Evolutionary conservation across 1,140 invertebrate genomes (phyloP).

Genomic region (Neotoxoptera formosana): DNA sequence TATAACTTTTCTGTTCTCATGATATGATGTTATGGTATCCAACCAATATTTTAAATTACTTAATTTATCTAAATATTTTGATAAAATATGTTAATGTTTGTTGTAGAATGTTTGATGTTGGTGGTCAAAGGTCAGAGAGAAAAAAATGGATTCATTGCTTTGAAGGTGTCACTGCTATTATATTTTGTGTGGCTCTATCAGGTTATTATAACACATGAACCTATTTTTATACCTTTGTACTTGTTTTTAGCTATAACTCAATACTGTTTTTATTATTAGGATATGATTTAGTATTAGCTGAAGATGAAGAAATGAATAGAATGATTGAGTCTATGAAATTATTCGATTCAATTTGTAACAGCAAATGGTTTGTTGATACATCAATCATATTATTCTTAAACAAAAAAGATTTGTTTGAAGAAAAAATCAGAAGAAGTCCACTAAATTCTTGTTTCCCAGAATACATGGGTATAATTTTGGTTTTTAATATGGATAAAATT

Average conservation of each 20-base stretch:
- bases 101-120: constrained; percentile 89
- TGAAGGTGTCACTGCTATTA: constrained; percentile 94
- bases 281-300: constrained; percentile 76
- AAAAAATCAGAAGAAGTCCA: constrained; percentile 90
- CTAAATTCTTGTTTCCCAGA: constrained; percentile 94
- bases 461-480: constrained; percentile 75
- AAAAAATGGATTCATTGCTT: constrained; percentile 99
- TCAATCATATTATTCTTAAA: constrained; percentile 98
- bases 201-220: constrained; percentile 65
- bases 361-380: constrained; percentile 97
- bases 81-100: constrained; percentile 53
- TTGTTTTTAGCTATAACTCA: constrained; percentile 23
- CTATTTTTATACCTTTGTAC: neutral
- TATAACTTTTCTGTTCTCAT: too few relatives aligned
- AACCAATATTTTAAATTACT: neutral
- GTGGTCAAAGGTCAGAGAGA: constrained; percentile 90
- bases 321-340: constrained; percentile 95
- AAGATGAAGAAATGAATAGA: constrained; percentile 76
- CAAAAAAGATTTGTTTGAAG: constrained; percentile 96
- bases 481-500: neutral
- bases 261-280: constrained; percentile 66
- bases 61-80: neutral
- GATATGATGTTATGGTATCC: too few relatives aligned
- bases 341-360: constrained; percentile 97
- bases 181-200: constrained; percentile 94